Conservation (phyloP, 2,797 vertebrate species). For the Argya squamiceps region DNA sequence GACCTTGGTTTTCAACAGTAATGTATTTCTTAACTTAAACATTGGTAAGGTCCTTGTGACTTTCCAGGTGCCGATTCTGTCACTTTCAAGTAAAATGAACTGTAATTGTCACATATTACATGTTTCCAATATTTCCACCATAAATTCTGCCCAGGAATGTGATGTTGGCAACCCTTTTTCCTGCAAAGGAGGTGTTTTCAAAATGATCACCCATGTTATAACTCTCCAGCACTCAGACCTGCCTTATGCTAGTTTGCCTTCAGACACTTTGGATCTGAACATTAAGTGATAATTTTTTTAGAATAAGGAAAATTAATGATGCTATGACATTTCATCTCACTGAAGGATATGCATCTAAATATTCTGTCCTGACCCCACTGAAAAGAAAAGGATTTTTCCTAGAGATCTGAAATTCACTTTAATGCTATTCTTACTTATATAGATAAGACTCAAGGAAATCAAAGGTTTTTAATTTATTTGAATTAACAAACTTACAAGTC, state of each 20-base stretch:
- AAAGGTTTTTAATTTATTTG: not conserved
- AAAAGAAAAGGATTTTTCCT: not conserved
- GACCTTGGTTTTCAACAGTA: slow-evolving; percentile 48
- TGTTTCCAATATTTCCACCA: not conserved
- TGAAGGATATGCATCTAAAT: not conserved
- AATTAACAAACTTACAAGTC: not conserved
- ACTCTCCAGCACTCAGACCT: not conserved
- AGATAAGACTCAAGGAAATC: not conserved
- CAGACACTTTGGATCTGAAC: not conserved
- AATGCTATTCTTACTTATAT: not conserved
- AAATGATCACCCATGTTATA: not conserved
- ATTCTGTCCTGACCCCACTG: not conserved
- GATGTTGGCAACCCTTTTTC: not conserved
- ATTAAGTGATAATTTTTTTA: not conserved
- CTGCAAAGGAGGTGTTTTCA: not conserved
- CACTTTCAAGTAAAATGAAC: slow-evolving; percentile 40
- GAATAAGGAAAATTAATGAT: not conserved
- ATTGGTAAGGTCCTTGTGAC: slow-evolving; percentile 2
- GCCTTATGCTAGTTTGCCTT: not conserved
- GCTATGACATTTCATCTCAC: not conserved
- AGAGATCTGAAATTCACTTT: not conserved
- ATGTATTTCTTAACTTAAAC: slow-evolving; percentile 37
- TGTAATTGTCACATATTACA: slow-evolving; percentile 20
- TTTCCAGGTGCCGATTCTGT: not conserved
- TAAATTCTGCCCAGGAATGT: slow-evolving; percentile 4